Evolutionary conservation across 2,113 vertebrate species (phyloP).

Genomic region (Gulo gulo): DNA sequence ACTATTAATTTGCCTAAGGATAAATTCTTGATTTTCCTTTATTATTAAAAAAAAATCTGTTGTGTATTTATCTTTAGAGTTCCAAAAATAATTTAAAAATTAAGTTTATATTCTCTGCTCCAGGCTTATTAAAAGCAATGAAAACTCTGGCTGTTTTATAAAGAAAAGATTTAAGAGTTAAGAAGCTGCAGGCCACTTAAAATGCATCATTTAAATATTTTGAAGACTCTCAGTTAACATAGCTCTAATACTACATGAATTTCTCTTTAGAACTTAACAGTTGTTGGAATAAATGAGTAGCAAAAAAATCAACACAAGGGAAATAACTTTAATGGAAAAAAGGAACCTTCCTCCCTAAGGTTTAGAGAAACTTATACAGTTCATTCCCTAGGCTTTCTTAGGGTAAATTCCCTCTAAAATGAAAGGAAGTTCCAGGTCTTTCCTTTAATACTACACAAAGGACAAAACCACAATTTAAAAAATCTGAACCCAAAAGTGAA

Average conservation of each 20-base stretch:
- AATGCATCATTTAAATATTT: slow-evolving; percentile 52
- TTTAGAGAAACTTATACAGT: not conserved
- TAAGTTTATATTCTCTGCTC: slow-evolving; percentile 26
- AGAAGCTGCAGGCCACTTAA: not conserved
- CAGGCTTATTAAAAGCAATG: slow-evolving; percentile 21
- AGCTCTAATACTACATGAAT: not conserved
- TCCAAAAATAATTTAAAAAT: slow-evolving; percentile 32
- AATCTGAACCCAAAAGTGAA: not conserved
- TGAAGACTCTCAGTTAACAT: not conserved
- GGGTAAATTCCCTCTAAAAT: not conserved
- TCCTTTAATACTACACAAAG: not conserved
- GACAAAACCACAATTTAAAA: not conserved
- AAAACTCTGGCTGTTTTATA: not conserved
- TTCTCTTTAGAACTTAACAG: not conserved
- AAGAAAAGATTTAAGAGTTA: slow-evolving; percentile 31
- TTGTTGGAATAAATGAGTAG: not conserved
- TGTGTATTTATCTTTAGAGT: slow-evolving; percentile 4
- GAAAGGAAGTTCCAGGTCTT: not conserved
- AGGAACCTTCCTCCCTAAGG: not conserved
- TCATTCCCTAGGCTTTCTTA: not conserved
- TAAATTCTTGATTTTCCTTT: slow-evolving; percentile 37
- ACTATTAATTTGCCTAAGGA: slow-evolving; percentile 53
- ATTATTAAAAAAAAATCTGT: slow-evolving; percentile 10
- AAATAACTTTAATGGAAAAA: not conserved
- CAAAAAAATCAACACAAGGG: not conserved